Conservation (phyloP, 2,797 vertebrate species). For the Typhlichthys eigenmanni region DNA sequence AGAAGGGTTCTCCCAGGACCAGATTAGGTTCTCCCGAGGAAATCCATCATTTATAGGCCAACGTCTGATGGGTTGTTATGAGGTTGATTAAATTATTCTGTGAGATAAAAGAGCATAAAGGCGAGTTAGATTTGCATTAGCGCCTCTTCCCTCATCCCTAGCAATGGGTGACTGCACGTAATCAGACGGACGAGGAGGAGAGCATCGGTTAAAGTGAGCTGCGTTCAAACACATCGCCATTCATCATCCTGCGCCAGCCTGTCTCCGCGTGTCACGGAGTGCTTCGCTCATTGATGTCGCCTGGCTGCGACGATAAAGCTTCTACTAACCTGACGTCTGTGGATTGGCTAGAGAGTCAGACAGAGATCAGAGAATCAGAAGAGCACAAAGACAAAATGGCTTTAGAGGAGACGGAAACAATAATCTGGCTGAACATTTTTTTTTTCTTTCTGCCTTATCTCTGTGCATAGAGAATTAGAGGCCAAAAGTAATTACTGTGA, state of each 20-base stretch:
- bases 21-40: conserved; percentile 40
- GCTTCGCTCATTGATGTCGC: conserved; percentile 52
- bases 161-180: conserved; percentile 15
- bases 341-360: conserved; percentile 29
- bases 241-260: conserved; percentile 66
- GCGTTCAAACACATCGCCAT: conserved; percentile 63
- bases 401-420: conserved; percentile 7
- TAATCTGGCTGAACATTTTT: conserved; percentile 23
- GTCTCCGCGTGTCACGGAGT: conserved; percentile 60
- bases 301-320: conserved; percentile 44
- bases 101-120: conserved; percentile 44
- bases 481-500: conserved; percentile 27
- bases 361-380: conserved; percentile 23
- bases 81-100: conserved; percentile 50
- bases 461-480: conserved; percentile 25
- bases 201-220: conserved; percentile 45
- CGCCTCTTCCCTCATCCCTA: conserved; percentile 30
- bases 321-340: conserved; percentile 48
- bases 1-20: conserved; percentile 17
- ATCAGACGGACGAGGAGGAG: conserved; percentile 36
- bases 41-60: conserved; percentile 43
- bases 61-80: conserved; percentile 51
- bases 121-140: conserved; percentile 55
- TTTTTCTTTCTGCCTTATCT: conserved; percentile 14
- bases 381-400: background rate